A percentile compares a stretch with the other conserved stretches of the same genome.
Evolutionary conservation across 2,797 vertebrate species (phyloP).

Genomic region (Argentina silus): DNA sequence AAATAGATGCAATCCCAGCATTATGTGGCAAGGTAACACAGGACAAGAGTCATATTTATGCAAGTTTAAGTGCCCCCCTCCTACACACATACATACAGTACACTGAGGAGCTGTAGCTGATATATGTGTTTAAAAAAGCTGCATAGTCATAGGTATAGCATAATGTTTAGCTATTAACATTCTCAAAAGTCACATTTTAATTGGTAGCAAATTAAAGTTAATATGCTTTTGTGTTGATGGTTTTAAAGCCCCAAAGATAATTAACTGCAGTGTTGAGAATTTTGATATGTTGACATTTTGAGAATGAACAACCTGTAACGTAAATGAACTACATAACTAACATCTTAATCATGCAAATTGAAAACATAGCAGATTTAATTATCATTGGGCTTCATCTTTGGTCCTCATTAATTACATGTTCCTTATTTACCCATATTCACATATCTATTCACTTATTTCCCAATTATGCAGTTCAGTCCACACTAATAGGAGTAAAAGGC

Average conservation of each 20-base stretch:
- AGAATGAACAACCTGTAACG: conserved; percentile 78
- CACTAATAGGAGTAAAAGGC: conserved; percentile 47
- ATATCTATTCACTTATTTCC: conserved; percentile 69
- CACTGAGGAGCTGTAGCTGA: conserved; percentile 1
- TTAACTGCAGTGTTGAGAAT: conserved; percentile 78
- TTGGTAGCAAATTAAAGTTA: conserved; percentile 80
- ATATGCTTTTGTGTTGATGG: conserved; percentile 77
- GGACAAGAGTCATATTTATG: background rate
- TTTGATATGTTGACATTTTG: conserved; percentile 84
- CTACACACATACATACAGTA: conserved; percentile 14
- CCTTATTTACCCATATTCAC: conserved; percentile 77
- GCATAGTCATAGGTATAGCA: conserved; percentile 37
- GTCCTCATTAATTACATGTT: conserved; percentile 76
- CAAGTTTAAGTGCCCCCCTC: conserved; percentile 12
- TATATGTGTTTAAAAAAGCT: conserved; percentile 31
- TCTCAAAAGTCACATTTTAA: conserved; percentile 79
- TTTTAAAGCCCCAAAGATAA: conserved; percentile 79
- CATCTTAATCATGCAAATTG: conserved; percentile 82
- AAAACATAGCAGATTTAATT: conserved; percentile 79
- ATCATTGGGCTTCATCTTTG: conserved; percentile 72
- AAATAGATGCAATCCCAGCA: background rate
- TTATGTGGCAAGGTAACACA: background rate
- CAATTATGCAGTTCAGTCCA: conserved; percentile 74
- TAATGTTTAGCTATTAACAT: conserved; percentile 66
- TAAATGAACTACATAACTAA: conserved; percentile 73